phyloP scores from a whole-genome alignment of 2,797 vertebrate genomes.

The Falco concolor region DNA sequence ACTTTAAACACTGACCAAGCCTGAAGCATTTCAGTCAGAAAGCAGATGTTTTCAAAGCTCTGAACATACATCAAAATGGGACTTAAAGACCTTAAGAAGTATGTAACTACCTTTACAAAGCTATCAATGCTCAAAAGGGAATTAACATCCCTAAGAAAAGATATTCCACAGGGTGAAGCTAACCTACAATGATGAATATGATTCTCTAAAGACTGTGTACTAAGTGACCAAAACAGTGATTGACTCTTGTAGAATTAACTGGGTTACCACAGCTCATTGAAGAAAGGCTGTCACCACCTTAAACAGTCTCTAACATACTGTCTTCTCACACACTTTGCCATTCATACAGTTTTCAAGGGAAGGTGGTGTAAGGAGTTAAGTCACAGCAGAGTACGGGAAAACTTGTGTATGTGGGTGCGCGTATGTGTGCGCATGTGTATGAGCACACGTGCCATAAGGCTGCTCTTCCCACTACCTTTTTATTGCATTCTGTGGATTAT shows the following conservation, averaged over 20 bases:
- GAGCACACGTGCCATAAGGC: neutral
- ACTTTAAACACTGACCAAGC: constrained; percentile 20
- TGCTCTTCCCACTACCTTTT: neutral
- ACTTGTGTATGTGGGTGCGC: neutral
- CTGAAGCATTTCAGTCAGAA: neutral
- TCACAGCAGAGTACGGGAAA: neutral
- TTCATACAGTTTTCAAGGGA: neutral
- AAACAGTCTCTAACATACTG: neutral
- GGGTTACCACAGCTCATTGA: neutral
- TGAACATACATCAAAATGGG: neutral
- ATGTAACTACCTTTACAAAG: neutral
- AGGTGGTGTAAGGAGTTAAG: neutral
- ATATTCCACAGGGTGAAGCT: neutral
- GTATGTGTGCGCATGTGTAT: no score
- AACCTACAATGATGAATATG: neutral
- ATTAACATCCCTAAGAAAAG: neutral
- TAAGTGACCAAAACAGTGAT: neutral
- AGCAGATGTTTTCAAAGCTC: neutral
- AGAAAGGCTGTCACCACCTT: neutral
- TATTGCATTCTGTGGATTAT: neutral
- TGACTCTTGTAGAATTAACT: neutral
- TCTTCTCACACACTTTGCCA: neutral
- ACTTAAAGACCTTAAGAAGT: constrained; percentile 2
- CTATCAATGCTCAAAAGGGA: neutral
- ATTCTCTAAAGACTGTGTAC: neutral